Conservation (phyloP, 2,888 invertebrate genomes). For the Hemaris fuciformis region DNA sequence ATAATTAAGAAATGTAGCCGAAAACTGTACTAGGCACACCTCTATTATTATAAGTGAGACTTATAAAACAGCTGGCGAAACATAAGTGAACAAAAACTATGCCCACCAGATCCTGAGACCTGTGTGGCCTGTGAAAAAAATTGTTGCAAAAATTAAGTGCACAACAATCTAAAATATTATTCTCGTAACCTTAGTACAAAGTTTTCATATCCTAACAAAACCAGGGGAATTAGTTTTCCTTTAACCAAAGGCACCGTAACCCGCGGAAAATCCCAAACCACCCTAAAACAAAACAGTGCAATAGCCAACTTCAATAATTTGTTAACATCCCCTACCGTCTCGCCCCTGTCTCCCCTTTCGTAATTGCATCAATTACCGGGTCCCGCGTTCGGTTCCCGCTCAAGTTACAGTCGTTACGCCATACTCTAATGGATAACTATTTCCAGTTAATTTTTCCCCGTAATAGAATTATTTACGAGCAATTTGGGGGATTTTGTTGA, state of each 20-base stretch:
- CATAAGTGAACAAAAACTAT: no score
- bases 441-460: conserved; percentile 8
- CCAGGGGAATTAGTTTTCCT: background rate
- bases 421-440: conserved; percentile 7
- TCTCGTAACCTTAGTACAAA: background rate
- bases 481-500: background rate
- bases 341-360: conserved; percentile 31
- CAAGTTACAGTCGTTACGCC: conserved; percentile 29
- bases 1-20: no score
- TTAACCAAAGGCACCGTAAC: background rate
- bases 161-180: background rate
- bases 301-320: conserved; percentile 1
- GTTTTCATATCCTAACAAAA: background rate
- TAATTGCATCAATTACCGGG: conserved; percentile 67
- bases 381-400: conserved; percentile 29
- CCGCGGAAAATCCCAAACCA: background rate
- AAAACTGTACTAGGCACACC: no score
- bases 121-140: no score
- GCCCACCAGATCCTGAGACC: no score
- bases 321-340: background rate
- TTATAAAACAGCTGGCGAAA: no score
- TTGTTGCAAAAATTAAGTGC: no score
- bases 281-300: conserved; percentile 8
- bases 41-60: no score
- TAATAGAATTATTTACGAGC: conserved; percentile 9